A percentile compares a stretch with the other conserved stretches of the same genome.
Evolutionary conservation across 2,797 vertebrate genomes (phyloP).

Genomic region (Enteromius afrohamiltoni): DNA sequence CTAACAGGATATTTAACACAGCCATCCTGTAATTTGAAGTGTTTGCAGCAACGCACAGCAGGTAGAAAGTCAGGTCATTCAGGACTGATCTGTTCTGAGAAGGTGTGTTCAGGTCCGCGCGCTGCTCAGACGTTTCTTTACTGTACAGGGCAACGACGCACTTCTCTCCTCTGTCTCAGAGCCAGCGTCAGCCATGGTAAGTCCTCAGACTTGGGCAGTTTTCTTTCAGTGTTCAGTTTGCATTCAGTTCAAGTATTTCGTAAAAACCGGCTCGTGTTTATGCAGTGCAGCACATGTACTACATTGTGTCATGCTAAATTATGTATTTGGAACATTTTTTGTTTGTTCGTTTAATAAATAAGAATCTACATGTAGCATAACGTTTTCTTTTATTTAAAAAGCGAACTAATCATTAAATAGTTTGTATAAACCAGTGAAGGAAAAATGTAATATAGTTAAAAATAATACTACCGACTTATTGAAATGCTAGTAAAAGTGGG

Average conservation of each 20-base stretch:
- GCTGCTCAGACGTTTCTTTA: neutral
- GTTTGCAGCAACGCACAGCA: neutral
- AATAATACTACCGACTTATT: neutral
- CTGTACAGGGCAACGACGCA: neutral
- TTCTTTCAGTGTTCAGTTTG: neutral
- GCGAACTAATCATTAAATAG: neutral
- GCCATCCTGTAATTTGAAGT: neutral
- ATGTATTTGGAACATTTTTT: no score
- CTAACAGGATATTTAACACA: neutral
- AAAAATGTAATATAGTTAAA: neutral
- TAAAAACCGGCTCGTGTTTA: neutral
- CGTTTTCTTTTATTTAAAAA: neutral
- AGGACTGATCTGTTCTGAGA: neutral
- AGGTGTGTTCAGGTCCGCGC: slow-evolving; percentile 29
- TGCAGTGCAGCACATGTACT: neutral
- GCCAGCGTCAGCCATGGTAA: slow-evolving; percentile 41
- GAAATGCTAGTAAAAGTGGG: neutral
- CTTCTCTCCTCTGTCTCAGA: neutral
- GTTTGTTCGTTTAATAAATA: no score
- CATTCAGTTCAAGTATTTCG: neutral
- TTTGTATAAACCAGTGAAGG: neutral
- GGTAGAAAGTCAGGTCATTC: neutral
- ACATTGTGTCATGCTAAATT: neutral
- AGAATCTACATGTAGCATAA: neutral
- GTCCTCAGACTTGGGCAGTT: neutral